These are phyloP conservation scores for Platyura marginata DNA, from an alignment of 1,140 invertebrate genomes.

Conservation along the genomic window DNA sequence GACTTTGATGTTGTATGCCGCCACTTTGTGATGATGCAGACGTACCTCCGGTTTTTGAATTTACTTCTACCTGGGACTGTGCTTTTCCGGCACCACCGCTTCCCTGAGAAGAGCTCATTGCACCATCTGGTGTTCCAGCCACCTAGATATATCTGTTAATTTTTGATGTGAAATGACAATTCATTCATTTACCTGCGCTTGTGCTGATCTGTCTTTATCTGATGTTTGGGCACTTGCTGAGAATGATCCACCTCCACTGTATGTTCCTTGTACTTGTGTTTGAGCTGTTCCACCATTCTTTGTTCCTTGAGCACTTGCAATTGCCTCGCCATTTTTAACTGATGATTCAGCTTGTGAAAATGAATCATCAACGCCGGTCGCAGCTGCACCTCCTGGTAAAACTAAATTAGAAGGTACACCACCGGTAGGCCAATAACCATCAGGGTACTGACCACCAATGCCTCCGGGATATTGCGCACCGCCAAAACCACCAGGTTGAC, in stretches of 20 bases:
- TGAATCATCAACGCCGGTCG: constrained; percentile 30
- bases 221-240: constrained; percentile 63
- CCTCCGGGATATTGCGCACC: constrained; percentile 1
- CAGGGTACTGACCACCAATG: constrained; percentile 4
- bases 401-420: neutral
- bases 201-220: constrained; percentile 49
- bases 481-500: neutral
- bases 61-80: constrained; percentile 54
- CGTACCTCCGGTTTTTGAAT: constrained; percentile 48
- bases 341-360: constrained; percentile 56
- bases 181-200: constrained; percentile 31
- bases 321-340: constrained; percentile 48
- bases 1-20: constrained; percentile 47
- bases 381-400: neutral
- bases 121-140: constrained; percentile 50
- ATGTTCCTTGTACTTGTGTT: constrained; percentile 59
- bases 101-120: constrained; percentile 52
- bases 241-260: constrained; percentile 54
- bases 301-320: constrained; percentile 52
- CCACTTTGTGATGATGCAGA: constrained; percentile 52
- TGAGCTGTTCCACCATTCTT: constrained; percentile 51
- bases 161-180: neutral
- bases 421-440: constrained; percentile 7
- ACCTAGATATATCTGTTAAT: constrained; percentile 29
- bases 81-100: constrained; percentile 51